These are phyloP conservation scores for Hyalella azteca DNA, from an alignment of 2,888 invertebrate species.

Conservation along the genomic window DNA sequence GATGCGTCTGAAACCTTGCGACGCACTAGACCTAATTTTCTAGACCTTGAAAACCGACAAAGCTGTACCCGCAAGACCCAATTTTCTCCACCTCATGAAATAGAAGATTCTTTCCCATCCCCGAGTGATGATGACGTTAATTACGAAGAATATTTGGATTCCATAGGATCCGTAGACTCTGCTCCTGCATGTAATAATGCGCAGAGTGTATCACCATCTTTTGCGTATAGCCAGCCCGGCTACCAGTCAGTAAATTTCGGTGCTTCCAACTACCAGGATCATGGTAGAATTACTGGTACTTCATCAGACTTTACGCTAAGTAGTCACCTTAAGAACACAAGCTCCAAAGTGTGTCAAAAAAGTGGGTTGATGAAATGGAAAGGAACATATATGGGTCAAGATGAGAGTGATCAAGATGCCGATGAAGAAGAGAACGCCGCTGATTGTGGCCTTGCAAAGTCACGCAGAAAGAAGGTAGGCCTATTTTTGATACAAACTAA, in stretches of 20 bases:
- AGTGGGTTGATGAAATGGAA: conserved; percentile 78
- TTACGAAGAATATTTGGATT: conserved; percentile 33
- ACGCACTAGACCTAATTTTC: conserved; percentile 69
- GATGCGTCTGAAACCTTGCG: conserved; percentile 39
- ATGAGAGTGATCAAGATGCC: conserved; percentile 65
- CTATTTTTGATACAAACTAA: too few relatives aligned
- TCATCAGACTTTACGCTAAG: conserved; percentile 66
- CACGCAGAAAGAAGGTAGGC: conserved; percentile 52
- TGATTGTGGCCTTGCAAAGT: conserved; percentile 48
- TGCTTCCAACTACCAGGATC: conserved; percentile 40
- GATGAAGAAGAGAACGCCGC: conserved; percentile 42
- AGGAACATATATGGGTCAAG: conserved; percentile 75
- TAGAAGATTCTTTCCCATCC: conserved; percentile 49
- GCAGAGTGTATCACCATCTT: conserved; percentile 57
- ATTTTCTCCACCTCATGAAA: conserved; percentile 59
- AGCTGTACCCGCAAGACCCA: conserved; percentile 57
- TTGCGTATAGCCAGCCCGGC: conserved; percentile 71
- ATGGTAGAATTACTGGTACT: conserved; percentile 53
- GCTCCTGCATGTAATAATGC: conserved; percentile 53
- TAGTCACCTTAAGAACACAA: conserved; percentile 59
- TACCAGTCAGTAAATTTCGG: conserved; percentile 77
- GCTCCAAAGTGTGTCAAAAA: conserved; percentile 47
- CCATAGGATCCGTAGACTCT: conserved; percentile 49
- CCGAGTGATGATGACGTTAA: conserved; percentile 37
- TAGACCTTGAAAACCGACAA: conserved; percentile 70